Percentiles rank a stretch among this genome's conserved stretches.
phyloP scores from a whole-genome alignment of 2,113 vertebrate species.

The Lipotes vexillifer region DNA sequence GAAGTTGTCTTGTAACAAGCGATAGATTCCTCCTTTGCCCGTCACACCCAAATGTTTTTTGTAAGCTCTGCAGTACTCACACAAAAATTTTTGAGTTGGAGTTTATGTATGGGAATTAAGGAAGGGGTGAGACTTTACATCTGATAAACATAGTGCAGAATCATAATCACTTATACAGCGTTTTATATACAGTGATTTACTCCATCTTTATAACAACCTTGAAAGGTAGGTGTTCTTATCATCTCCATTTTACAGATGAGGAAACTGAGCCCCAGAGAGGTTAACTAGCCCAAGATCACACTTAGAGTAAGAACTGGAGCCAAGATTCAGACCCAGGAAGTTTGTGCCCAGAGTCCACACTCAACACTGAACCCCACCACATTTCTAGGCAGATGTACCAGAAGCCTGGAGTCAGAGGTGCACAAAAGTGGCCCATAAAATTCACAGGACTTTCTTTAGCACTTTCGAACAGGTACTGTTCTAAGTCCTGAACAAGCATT shows the following conservation, averaged over 20 bases:
- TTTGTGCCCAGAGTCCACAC: not conserved
- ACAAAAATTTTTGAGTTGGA: not conserved
- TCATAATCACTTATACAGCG: not conserved
- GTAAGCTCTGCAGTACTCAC: not conserved
- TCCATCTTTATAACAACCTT: not conserved
- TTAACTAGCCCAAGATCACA: not conserved
- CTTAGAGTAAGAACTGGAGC: not conserved
- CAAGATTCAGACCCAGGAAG: not conserved
- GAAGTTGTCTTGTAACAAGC: not conserved
- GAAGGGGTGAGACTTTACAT: not conserved
- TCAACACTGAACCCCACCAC: not conserved
- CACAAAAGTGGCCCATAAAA: not conserved
- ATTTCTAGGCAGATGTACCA: not conserved
- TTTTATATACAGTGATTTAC: not conserved
- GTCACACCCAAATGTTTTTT: not conserved
- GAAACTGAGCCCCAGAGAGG: too few species aligned
- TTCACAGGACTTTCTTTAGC: not conserved
- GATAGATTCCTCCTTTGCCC: not conserved
- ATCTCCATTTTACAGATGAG: not conserved
- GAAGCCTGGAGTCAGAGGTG: not conserved
- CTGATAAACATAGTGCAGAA: not conserved
- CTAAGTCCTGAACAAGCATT: not conserved
- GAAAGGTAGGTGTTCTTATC: not conserved
- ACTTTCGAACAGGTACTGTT: not conserved
- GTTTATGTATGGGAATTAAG: not conserved